Percentiles rank a stretch among this genome's conserved stretches.
Evolutionary conservation across 2,888 invertebrate species (phyloP).

Genomic region (Odontothrips loti): DNA sequence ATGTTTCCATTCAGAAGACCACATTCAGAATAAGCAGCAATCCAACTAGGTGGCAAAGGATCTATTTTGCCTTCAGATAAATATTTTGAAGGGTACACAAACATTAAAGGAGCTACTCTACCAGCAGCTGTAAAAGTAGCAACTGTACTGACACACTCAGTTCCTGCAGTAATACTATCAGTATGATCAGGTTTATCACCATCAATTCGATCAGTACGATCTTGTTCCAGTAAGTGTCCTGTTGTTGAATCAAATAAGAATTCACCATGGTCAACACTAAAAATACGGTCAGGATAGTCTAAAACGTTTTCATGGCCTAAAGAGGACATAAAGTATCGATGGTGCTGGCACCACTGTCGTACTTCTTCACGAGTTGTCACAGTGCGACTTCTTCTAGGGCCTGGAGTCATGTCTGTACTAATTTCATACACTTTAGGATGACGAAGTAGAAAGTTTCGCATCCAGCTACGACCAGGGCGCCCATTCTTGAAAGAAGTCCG

Average conservation of each 20-base stretch:
- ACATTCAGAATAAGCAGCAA: neutral
- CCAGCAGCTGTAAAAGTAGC: neutral
- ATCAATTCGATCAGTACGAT: neutral
- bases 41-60: neutral
- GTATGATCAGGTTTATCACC: neutral
- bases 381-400: neutral
- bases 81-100: neutral
- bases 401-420: neutral
- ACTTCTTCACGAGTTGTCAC: neutral
- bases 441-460: neutral
- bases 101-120: neutral
- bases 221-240: neutral
- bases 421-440: slow-evolving; percentile 14
- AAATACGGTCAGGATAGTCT: neutral
- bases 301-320: neutral
- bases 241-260: neutral
- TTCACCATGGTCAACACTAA: neutral
- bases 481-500: neutral
- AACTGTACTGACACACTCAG: neutral
- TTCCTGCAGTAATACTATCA: neutral
- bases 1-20: neutral
- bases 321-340: neutral
- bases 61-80: neutral
- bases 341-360: neutral
- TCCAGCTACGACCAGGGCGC: neutral